Evolutionary conservation across 2,797 vertebrate species (phyloP).

Genomic region (Anas flavirostris): DNA sequence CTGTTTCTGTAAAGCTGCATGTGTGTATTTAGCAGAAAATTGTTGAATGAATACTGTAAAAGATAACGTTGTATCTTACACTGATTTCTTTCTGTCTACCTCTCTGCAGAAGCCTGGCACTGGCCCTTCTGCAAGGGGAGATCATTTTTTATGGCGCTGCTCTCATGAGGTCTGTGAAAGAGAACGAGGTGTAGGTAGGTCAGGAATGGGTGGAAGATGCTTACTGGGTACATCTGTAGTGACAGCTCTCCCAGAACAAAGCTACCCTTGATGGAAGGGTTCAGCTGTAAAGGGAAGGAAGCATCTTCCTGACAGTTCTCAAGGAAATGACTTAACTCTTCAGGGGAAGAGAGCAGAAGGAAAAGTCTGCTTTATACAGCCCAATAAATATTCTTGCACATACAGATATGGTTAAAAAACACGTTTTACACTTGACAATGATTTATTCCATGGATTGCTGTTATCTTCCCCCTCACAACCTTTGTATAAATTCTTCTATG

Average conservation of each 20-base stretch:
- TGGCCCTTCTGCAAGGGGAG: not conserved
- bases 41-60: not conserved
- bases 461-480: not conserved
- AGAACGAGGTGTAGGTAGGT: not conserved
- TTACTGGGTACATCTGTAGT: not conserved
- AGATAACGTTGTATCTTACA: not conserved
- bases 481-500: not conserved
- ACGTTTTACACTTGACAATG: not conserved
- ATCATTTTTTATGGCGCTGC: not conserved
- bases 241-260: not conserved
- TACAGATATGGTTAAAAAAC: not conserved
- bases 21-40: not conserved
- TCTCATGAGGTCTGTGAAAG: not conserved
- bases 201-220: not conserved
- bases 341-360: not conserved
- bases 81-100: not conserved
- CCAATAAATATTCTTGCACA: not conserved
- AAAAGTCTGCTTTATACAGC: not conserved
- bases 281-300: conserved; percentile 55
- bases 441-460: not conserved
- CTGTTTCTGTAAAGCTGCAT: not conserved
- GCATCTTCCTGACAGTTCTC: not conserved
- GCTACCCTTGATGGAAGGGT: not conserved
- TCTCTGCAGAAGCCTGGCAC: not conserved
- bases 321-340: conserved; percentile 35